Evolutionary conservation across 2,113 vertebrate genomes (phyloP).

Genomic region (Phoenicopterus ruber): DNA sequence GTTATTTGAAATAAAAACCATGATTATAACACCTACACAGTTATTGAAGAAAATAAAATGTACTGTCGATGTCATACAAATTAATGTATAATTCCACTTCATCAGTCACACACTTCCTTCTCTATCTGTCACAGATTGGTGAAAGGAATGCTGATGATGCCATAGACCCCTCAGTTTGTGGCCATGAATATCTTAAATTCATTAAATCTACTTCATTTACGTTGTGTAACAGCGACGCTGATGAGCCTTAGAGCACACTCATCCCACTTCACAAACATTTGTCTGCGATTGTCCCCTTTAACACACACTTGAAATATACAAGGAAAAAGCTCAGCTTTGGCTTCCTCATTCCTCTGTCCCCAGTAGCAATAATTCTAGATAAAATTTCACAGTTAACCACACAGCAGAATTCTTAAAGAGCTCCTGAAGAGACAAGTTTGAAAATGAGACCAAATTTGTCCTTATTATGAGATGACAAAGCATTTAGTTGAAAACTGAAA

Average conservation of each 20-base stretch:
- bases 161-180: not conserved
- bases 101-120: not conserved
- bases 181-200: not conserved
- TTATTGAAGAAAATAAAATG: not conserved
- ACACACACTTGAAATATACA: not conserved
- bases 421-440: not conserved
- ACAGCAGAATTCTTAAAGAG: not conserved
- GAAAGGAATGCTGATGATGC: not conserved
- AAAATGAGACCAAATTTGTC: slow-evolving; percentile 20
- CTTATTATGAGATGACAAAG: slow-evolving; percentile 43
- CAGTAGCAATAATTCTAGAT: not conserved
- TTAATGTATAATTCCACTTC: not conserved
- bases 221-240: not conserved
- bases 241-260: not conserved
- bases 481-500: slow-evolving; percentile 18
- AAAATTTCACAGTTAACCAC: not conserved
- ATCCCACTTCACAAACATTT: not conserved
- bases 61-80: not conserved
- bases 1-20: not conserved
- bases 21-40: not conserved
- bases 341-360: not conserved
- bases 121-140: not conserved
- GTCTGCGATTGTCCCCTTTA: not conserved
- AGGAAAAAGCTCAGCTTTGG: not conserved
- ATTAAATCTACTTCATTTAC: not conserved